A percentile compares a stretch with the other conserved stretches of the same genome.
Evolutionary conservation across 2,113 vertebrate genomes (phyloP).

Genomic region (Ranitomeya imitator): DNA sequence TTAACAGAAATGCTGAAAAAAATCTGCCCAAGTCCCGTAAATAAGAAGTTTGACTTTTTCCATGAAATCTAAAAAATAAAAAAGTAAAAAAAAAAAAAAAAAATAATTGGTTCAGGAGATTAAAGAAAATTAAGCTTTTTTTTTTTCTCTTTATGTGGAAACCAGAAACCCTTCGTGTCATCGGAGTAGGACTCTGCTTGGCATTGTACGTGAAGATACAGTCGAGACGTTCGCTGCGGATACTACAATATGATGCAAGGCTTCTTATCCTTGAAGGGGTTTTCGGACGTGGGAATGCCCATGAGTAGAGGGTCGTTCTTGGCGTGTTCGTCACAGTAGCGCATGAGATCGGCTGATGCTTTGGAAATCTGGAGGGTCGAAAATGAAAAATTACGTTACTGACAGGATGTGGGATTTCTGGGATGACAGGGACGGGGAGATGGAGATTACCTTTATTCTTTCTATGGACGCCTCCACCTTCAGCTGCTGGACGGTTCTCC

Average conservation of each 20-base stretch:
- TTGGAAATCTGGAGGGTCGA: conserved; percentile 85
- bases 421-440: no score
- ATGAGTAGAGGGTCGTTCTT: conserved; percentile 87
- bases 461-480: conserved; percentile 86
- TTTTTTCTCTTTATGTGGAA: conserved; percentile 57
- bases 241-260: conserved; percentile 89
- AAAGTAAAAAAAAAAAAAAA: conserved; percentile 59
- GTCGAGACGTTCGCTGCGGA: conserved; percentile 43
- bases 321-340: conserved; percentile 87
- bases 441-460: conserved; percentile 83
- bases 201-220: conserved; percentile 48
- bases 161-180: conserved; percentile 66
- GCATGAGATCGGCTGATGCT: conserved; percentile 90
- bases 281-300: conserved; percentile 92
- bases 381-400: conserved; percentile 5
- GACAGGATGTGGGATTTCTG: neutral
- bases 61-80: conserved; percentile 57
- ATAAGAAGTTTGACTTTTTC: conserved; percentile 53
- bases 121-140: conserved; percentile 44
- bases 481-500: conserved; percentile 86
- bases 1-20: conserved; percentile 1
- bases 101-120: conserved; percentile 60
- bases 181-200: conserved; percentile 57
- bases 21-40: neutral
- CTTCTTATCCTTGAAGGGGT: conserved; percentile 98